Evolutionary conservation across 35 echinoderm and acorn worm genomes (phyloP), one percentile per base, ranked within the genome.

Genomic region (Anneissia japonica): DNA sequence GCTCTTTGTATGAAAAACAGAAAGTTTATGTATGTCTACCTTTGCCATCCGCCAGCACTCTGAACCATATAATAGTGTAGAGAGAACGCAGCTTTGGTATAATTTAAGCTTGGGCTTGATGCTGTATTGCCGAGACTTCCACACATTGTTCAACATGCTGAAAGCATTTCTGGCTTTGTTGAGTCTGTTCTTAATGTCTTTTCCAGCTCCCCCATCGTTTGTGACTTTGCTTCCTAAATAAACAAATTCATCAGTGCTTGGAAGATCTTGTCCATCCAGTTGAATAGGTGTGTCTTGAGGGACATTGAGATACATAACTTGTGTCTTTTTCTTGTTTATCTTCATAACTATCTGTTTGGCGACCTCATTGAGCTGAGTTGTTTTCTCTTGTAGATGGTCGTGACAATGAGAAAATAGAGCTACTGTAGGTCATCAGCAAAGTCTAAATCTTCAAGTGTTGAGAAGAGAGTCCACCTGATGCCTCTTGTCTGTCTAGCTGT

Each of bases 381-480:
- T 87, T 41, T 91, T 91, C 36, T 79, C 77, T 36, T 91, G 83
- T 46, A 86, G 81, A 31, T 91, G 89, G 35, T 81, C 33, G 32
- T 77, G 73, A 21, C 35, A 84, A 31, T 86, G 82, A 32, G 88
- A 77, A 29, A 90, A 0, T 21, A 86, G 83, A 21, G 83, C 89
- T 16, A n/a, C n/a, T n/a, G n/a, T n/a, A 86, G 74, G 31, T 91
- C 84, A 76, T 91, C 89, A 31, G 87, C 87, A 86, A 80, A 78
- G 29, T 91, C 90, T 28, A 91, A 75, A 46, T 89, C 79, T 76
- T 89, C 80, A 3, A 76, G 74, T 36, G 74, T 45, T 16, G 81
- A 72, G 23, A 74, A 84, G 1, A 74, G 29, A 10, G 41, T 87
- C 90, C 90, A 91, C 74, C 78, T 31, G 9, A 86, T 91, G 23